Base-by-base conservation (phyloP, 2,113 vertebrate genomes). In the Dermatemys mawii region DNA sequence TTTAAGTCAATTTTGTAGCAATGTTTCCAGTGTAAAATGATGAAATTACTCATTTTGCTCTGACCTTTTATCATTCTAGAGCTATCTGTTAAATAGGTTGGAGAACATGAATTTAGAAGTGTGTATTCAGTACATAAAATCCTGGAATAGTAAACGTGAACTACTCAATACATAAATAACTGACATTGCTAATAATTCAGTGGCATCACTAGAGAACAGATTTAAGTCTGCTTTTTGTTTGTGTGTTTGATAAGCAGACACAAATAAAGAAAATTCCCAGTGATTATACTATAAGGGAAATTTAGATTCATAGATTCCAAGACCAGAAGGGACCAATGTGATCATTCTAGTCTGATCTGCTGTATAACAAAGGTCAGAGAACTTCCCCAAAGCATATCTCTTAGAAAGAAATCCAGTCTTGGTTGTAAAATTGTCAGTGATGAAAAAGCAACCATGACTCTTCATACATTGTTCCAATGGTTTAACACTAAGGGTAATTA, bases 61-160 rank as follows among this genome's bases (percentile, higher is more conserved):
- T 96, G 11, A 16, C 83, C 27, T 81, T 1, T 19, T 94, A 17
- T 92, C 83, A 91, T 96, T 95, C 26, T 82, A 83, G 83, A 95
- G 87, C 63, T 54, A 78, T 84, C 67, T 92, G 9, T 88, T 86
- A 86, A 70, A 6, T 83, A 94, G 88, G 54, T 93, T 94, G 63
- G 46, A 93, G 73, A 89, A 92, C 57, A 38, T 84, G 44, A 89
- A 95, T 97, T 95, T 97, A 91, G 93, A 91, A 96, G 87, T 90
- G 46, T 84, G 50, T 44, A 81, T 93, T 93, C 35, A 84, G 3
- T n/a, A 83, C 81, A 83, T 38, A 88, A 95, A 95, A 92, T 83
- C 79, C 90, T 70, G 55, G 83, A 95, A 57, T 1, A 94, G 26
- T 87, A 97, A 97, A 96, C 84, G 63, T 35, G n/a, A 97, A 84